A percentile compares a stretch with the other conserved stretches of the same genome.
Conservation (phyloP, 2,888 invertebrate species). For the Empis stercorea region DNA sequence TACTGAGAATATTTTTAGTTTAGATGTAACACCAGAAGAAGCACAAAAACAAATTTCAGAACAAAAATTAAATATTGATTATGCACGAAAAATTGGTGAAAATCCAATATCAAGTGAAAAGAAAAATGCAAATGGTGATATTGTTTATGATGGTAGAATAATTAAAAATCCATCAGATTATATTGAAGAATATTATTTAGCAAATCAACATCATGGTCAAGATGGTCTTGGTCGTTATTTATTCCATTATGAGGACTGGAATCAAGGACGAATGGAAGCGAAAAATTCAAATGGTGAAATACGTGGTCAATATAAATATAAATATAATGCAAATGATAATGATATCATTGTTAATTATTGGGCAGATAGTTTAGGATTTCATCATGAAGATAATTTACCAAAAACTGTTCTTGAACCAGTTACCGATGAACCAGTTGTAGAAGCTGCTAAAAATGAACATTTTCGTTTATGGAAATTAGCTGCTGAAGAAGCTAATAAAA, state of each 20-base stretch:
- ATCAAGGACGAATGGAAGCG: constrained; percentile 60
- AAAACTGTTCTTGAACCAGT: constrained; percentile 47
- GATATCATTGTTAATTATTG: constrained; percentile 45
- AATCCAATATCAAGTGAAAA: constrained; percentile 35
- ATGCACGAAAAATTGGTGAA: constrained; percentile 42
- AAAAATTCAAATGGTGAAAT: constrained; percentile 53
- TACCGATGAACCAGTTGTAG: constrained; percentile 57
- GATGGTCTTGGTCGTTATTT: constrained; percentile 56
- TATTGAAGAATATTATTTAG: constrained; percentile 55
- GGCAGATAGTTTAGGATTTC: constrained; percentile 65
- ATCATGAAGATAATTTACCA: constrained; percentile 61
- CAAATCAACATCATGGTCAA: constrained; percentile 59
- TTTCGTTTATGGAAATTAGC: constrained; percentile 48
- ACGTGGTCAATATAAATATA: constrained; percentile 56
- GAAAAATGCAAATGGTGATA: constrained; percentile 29
- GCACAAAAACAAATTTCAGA: constrained; percentile 32
- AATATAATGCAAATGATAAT: constrained; percentile 39
- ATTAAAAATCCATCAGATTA: constrained; percentile 52
- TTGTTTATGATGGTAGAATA: constrained; percentile 40
- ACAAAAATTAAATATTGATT: constrained; percentile 39
- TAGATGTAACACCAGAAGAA: constrained; percentile 42
- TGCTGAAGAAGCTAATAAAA: constrained; percentile 36
- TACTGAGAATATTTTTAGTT: constrained; percentile 39
- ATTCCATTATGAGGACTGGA: constrained; percentile 60
- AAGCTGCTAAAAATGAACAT: constrained; percentile 54